phyloP scores from a whole-genome alignment of 1,140 invertebrate species.

The Bombus fervidus region DNA sequence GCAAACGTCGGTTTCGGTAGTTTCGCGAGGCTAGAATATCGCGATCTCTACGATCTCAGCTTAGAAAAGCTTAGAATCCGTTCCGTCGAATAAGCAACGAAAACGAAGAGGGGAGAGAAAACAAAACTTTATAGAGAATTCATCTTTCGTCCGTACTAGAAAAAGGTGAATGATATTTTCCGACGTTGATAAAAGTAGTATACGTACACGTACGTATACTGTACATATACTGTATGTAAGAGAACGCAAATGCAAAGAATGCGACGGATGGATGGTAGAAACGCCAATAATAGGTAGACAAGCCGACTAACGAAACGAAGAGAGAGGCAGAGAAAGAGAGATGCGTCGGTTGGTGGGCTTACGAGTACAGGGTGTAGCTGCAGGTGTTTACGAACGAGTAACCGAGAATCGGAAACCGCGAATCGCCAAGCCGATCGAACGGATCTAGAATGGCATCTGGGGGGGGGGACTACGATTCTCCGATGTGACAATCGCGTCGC shows the following conservation, averaged over 20 bases:
- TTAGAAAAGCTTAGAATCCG: neutral
- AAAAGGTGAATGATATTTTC: too few species aligned
- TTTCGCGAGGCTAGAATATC: neutral
- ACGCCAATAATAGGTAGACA: neutral
- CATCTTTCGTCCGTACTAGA: too few species aligned
- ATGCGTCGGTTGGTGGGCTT: neutral
- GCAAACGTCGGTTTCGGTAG: neutral
- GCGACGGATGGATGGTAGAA: neutral
- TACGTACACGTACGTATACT: too few species aligned
- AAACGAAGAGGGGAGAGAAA: too few species aligned
- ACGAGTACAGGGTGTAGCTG: neutral
- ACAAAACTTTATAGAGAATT: too few species aligned
- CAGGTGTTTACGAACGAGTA: slow-evolving; percentile 31
- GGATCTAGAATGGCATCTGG: slow-evolving; percentile 72
- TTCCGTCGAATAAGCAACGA: neutral
- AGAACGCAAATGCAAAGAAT: neutral
- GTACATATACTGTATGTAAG: neutral
- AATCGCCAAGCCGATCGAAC: slow-evolving; percentile 61
- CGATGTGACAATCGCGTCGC: slow-evolving; percentile 76
- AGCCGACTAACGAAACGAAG: neutral
- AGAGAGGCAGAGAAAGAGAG: neutral
- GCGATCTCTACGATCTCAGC: neutral
- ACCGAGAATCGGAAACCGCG: slow-evolving; percentile 17
- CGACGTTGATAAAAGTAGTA: too few species aligned
- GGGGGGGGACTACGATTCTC: slow-evolving; percentile 67